Evolutionary conservation across 2,888 invertebrate genomes (phyloP), one percentile per base, ranked within the genome.

Genomic region (Margaritifera margaritifera): DNA sequence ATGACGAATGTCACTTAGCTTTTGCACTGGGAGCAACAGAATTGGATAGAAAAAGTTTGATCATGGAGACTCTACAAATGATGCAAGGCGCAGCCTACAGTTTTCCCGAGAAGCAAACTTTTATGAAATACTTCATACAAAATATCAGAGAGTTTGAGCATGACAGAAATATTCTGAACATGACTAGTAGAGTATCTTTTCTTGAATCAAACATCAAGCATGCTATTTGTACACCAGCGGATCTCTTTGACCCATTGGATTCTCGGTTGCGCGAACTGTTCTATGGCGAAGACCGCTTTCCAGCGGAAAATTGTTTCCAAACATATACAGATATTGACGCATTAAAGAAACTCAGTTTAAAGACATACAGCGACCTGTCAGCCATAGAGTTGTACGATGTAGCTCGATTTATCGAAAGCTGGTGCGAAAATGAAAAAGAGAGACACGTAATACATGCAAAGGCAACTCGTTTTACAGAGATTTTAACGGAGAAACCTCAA

Each of bases 211-310:
- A 53, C 22, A 61, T 8, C 6, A n/a, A 11, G 24, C 50, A 24
- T 19, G 20, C 55, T 5, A 24, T 66, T 24, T 15, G 24, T 31
- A 61, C 20, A 62, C 67, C 73, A 11, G 8, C 20, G 0, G 71
- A 76, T 18, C 52, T 76, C 20, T 76, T 65, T 55, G 71, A 76
- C 55, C 67, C 69, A 0, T n/a, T 59, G 18, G 66, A 71, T 24
- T 54, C 42, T 1, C 54, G 54, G 31, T 50, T 71, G 22, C 20
- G n/a, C 27, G 50, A 56, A 19, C 25, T 76, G 18, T 56, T 76
- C 25, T 20, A n/a, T 3, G 57, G 62, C 59, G 56, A 60, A 22
- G 22, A 61, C 19, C 11, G 56, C 22, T 73, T 76, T 69, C 73
- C 73, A 31, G 57, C 27, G 6, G 66, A 66, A 24, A n/a, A 61